Conservation (phyloP, 2,797 vertebrate genomes). For the Sebastes nivosus region DNA sequence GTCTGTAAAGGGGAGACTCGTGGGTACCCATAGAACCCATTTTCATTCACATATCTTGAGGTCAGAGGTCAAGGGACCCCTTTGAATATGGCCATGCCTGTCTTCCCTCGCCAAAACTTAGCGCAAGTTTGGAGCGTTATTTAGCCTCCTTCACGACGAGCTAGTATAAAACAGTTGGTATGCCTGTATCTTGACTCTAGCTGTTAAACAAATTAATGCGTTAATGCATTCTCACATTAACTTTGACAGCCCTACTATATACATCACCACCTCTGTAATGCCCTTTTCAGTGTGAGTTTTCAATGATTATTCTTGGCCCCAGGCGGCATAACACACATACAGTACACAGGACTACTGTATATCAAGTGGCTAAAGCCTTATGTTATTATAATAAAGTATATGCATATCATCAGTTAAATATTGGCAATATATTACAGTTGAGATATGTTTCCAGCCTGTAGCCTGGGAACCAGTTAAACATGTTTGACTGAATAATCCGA, state of each 20-base stretch:
- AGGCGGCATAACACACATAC: neutral
- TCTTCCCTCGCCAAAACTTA: too few relatives aligned
- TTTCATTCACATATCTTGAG: too few relatives aligned
- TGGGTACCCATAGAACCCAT: too few relatives aligned
- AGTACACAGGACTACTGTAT: neutral
- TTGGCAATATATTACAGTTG: slow-evolving; percentile 2
- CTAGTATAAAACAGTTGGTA: too few relatives aligned
- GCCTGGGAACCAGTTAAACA: slow-evolving; percentile 61
- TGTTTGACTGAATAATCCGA: slow-evolving; percentile 62
- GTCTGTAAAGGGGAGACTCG: too few relatives aligned
- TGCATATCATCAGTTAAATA: neutral
- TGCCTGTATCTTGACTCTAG: too few relatives aligned
- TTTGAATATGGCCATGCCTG: too few relatives aligned
- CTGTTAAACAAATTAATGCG: too few relatives aligned
- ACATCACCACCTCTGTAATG: neutral
- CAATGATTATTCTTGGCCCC: neutral
- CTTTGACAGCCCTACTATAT: neutral
- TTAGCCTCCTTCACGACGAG: too few relatives aligned
- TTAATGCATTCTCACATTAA: too few relatives aligned
- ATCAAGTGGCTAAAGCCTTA: neutral
- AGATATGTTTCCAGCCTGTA: slow-evolving; percentile 38
- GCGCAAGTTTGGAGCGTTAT: too few relatives aligned
- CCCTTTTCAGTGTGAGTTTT: neutral
- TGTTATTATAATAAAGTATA: neutral
- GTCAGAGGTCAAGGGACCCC: too few relatives aligned